These are phyloP conservation scores for Coluber constrictor DNA, from an alignment of 2,797 vertebrate genomes.

Conservation along the genomic window DNA sequence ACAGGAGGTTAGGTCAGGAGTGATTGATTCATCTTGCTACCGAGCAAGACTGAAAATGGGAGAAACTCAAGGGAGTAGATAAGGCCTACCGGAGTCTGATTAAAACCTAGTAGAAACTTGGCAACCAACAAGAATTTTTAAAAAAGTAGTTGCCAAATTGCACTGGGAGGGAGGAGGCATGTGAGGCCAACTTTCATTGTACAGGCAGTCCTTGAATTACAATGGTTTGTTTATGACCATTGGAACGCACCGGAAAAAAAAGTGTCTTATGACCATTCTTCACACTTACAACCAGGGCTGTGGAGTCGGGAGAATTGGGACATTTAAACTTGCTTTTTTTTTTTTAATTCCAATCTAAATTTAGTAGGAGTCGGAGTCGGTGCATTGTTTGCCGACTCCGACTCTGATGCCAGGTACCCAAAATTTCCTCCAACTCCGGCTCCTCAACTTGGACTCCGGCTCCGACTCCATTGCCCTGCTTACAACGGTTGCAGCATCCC, in stretches of 20 bases:
- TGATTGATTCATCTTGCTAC: not conserved
- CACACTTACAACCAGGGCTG: not conserved
- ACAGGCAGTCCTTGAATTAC: too few species aligned
- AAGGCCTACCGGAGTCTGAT: not conserved
- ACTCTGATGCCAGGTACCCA: too few species aligned
- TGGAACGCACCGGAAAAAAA: not conserved
- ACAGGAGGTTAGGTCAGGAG: not conserved
- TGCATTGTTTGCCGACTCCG: too few species aligned
- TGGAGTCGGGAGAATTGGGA: too few species aligned
- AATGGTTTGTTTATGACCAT: too few species aligned
- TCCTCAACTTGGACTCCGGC: too few species aligned
- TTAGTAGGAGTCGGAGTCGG: too few species aligned
- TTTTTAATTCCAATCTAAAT: too few species aligned
- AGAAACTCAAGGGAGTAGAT: not conserved
- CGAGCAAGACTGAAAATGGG: conserved; percentile 2
- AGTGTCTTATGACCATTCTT: not conserved
- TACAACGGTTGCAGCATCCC: not conserved
- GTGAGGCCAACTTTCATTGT: not conserved
- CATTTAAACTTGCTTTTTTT: too few species aligned
- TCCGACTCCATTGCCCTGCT: too few species aligned
- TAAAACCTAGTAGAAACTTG: not conserved
- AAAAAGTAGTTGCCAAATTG: not conserved
- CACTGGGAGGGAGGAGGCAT: not conserved
- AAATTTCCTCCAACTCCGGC: too few species aligned
- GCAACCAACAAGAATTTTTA: accelerated